Evolutionary conservation across 2,113 vertebrate species (phyloP).

Genomic region (Ardeotis arabs): DNA sequence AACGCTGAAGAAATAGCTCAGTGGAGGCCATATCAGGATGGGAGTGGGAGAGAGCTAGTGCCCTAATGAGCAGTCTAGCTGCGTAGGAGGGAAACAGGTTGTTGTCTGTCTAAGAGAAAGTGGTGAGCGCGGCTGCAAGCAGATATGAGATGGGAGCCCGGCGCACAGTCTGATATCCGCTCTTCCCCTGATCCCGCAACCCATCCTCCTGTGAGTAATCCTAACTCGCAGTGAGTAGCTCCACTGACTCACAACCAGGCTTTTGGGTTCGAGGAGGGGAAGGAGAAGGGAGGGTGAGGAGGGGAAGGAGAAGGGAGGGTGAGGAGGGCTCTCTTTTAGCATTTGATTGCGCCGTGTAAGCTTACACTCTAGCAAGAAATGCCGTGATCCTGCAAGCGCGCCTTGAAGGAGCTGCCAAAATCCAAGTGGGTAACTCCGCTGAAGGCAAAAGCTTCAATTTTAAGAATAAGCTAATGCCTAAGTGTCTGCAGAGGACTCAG

Average conservation of each 20-base stretch:
- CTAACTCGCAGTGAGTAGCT: slow-evolving; percentile 47
- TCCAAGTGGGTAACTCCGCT: background rate
- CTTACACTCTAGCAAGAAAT: slow-evolving; percentile 8
- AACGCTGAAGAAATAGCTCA: slow-evolving; percentile 47
- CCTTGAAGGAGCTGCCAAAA: slow-evolving; percentile 45
- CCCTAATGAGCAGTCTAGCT: slow-evolving; percentile 70
- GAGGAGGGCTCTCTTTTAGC: slow-evolving; percentile 20
- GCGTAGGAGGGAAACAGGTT: slow-evolving; percentile 63
- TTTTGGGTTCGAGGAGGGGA: background rate
- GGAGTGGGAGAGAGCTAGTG: slow-evolving; percentile 69
- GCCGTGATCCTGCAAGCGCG: background rate
- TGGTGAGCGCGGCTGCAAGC: slow-evolving; percentile 25
- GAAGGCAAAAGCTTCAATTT: slow-evolving; percentile 15
- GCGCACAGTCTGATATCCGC: slow-evolving; percentile 36
- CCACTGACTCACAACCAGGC: slow-evolving; percentile 59
- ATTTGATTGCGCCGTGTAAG: background rate
- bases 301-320: slow-evolving; percentile 42
- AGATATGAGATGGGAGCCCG: slow-evolving; percentile 45
- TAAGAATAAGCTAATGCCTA: background rate
- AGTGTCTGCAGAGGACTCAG: background rate
- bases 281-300: slow-evolving; percentile 42
- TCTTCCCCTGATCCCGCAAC: slow-evolving; percentile 59
- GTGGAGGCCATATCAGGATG: slow-evolving; percentile 62
- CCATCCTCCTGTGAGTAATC: slow-evolving; percentile 60
- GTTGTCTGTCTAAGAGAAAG: slow-evolving; percentile 64